Evolutionary conservation across 2,797 vertebrate species (phyloP), one percentile per base, ranked within the genome.

Genomic region (Chrysolophus pictus): DNA sequence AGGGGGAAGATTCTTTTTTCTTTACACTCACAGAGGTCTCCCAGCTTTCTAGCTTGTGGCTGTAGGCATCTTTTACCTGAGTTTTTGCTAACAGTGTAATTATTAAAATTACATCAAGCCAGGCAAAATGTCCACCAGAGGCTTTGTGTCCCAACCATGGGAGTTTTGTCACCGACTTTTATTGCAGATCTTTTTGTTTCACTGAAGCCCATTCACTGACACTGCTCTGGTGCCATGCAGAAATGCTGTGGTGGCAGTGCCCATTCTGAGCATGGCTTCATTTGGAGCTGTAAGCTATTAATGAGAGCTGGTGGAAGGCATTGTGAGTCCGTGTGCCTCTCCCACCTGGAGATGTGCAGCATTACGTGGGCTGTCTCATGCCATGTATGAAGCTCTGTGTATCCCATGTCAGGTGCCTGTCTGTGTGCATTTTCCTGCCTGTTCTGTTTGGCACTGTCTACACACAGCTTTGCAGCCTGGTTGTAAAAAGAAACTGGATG

Each of bases 161-260:
- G 6, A 23, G 3, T 91, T 41, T 11, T 28, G n/a, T 49, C n/a
- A 1, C 68, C 16, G 22, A 11, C 19, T 78, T 68, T 2, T 47
- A 44, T 6, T 9, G 39, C 10, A 28, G 18, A 71, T 0, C 0
- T 24, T 29, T 39, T 73, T 18, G 7, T 37, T 77, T 62, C 23
- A 8, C 78, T 42, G 1, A 51, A 9, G 31, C 14, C 26, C 15
- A 23, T 35, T 67, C 24, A 4, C 21, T 67, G 33, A 31, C 46
- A 47, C 11, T 47, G 46, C 46, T 11, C 46, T 47, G 46, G 21
- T 47, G 46, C 46, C 46, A 22, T 6, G 46, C 46, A 47, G 46
- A 23, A 47, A 47, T 22, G 21, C 44, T 11, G 21, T 46, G 44
- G 19, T 46, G 44, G 44, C 46, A 23, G 46, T 47, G 46, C 46